These are phyloP conservation scores for Intellagama lesueurii DNA, from an alignment of 2,797 vertebrate species.

Conservation along the genomic window DNA sequence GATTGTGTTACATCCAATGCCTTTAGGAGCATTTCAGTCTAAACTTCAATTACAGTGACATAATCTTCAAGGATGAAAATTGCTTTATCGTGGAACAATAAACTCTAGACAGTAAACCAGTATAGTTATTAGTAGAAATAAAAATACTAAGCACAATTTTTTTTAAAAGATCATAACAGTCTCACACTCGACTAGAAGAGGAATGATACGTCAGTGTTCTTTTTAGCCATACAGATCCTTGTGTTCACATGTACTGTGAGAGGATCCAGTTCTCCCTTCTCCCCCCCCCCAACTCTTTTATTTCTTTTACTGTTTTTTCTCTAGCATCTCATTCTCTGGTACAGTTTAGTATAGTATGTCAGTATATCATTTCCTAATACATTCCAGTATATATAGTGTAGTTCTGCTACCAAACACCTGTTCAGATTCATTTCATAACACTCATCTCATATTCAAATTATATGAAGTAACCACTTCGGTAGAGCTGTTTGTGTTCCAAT, in stretches of 20 bases:
- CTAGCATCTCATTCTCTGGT: not conserved
- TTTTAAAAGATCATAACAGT: conserved; percentile 28
- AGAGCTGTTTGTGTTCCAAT: not conserved
- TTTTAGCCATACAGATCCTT: conserved; percentile 22
- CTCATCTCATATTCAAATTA: not conserved
- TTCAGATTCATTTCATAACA: not conserved
- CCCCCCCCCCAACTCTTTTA: not conserved
- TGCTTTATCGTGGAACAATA: conserved; percentile 45
- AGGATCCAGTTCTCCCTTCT: not conserved
- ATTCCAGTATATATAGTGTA: no score
- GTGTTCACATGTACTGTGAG: conserved; percentile 19
- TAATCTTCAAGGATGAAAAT: not conserved
- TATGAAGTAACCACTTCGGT: not conserved
- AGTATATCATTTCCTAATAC: not conserved
- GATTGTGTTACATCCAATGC: conserved; percentile 16
- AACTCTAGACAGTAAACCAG: conserved; percentile 41
- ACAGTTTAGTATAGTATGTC: not conserved
- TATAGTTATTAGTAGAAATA: conserved; percentile 52
- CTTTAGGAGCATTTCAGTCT: conserved; percentile 22
- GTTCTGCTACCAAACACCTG: not conserved
- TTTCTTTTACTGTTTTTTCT: not conserved
- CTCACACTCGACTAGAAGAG: conserved; percentile 5
- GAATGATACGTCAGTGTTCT: conserved; percentile 35
- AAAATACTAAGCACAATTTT: conserved; percentile 33
- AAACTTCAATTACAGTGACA: conserved; percentile 10